Percentiles rank a stretch among this genome's conserved stretches.
Evolutionary conservation across 1,140 invertebrate genomes (phyloP).

Genomic region (Kradibia gibbosae): DNA sequence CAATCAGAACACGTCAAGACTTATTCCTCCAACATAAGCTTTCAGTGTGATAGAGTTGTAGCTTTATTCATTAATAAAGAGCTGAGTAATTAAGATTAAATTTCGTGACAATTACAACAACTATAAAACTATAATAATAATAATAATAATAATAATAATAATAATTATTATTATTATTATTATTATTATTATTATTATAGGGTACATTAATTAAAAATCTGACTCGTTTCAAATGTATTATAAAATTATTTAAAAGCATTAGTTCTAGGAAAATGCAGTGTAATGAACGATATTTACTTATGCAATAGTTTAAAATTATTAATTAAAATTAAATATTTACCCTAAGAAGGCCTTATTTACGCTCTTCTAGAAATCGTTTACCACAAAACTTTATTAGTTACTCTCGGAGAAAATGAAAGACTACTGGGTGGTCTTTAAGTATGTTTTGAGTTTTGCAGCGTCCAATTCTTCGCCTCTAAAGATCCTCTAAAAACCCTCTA

Average conservation of each 20-base stretch:
- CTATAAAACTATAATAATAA: no score
- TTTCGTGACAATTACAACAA: no score
- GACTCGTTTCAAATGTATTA: no score
- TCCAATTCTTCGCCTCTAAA: not conserved
- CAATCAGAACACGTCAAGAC: no score
- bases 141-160: no score
- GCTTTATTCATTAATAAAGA: not conserved
- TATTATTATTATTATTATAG: no score
- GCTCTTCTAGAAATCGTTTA: not conserved
- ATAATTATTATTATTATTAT: no score
- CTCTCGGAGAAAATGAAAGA: slow-evolving; percentile 34
- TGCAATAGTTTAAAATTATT: slow-evolving; percentile 33
- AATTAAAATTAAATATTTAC: slow-evolving; percentile 17
- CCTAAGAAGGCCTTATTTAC: not conserved
- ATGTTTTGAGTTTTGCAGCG: slow-evolving; percentile 12
- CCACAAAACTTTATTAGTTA: slow-evolving; percentile 16
- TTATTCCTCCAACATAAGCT: no score
- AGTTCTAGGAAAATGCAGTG: not conserved
- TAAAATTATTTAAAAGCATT: no score
- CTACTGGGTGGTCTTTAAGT: not conserved
- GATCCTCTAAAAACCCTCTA: slow-evolving; percentile 43
- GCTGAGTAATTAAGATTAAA: not conserved
- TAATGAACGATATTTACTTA: not conserved
- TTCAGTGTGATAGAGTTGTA: not conserved
- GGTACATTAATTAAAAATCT: no score